Conservation (phyloP, 2,797 vertebrate genomes). For the Mustela erminea region DNA sequence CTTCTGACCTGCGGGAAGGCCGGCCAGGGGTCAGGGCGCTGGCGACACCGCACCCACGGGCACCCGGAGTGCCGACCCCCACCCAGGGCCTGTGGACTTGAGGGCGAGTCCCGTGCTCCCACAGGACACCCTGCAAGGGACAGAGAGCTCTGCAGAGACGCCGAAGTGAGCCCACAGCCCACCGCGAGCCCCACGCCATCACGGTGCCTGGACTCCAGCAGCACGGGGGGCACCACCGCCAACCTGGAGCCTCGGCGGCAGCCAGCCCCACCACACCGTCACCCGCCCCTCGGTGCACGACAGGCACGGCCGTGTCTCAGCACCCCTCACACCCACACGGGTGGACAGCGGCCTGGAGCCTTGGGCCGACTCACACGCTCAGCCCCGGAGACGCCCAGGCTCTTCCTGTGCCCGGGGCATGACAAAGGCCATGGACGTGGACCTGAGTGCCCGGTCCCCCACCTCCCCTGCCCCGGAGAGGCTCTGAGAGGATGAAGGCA, state of each 20-base stretch:
- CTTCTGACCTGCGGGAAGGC: slow-evolving; percentile 94
- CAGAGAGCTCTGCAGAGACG: not conserved
- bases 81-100: not conserved
- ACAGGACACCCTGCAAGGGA: not conserved
- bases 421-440: rapidly evolving
- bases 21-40: not conserved
- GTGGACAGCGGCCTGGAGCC: not conserved
- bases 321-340: not conserved
- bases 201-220: not conserved
- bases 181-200: rapidly evolving
- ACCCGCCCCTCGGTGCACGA: rapidly evolving
- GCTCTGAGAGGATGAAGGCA: not conserved
- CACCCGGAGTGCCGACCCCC: not conserved
- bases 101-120: not conserved
- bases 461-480: not conserved
- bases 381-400: no score
- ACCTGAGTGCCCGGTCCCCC: not conserved
- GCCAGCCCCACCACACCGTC: rapidly evolving
- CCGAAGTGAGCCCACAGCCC: no score
- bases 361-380: rapidly evolving
- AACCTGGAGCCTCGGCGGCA: rapidly evolving
- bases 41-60: rapidly evolving
- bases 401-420: rapidly evolving
- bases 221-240: not conserved
- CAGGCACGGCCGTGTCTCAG: not conserved